Base-by-base conservation (phyloP, 2,797 vertebrate genomes). In the Spinus olivaceus region DNA sequence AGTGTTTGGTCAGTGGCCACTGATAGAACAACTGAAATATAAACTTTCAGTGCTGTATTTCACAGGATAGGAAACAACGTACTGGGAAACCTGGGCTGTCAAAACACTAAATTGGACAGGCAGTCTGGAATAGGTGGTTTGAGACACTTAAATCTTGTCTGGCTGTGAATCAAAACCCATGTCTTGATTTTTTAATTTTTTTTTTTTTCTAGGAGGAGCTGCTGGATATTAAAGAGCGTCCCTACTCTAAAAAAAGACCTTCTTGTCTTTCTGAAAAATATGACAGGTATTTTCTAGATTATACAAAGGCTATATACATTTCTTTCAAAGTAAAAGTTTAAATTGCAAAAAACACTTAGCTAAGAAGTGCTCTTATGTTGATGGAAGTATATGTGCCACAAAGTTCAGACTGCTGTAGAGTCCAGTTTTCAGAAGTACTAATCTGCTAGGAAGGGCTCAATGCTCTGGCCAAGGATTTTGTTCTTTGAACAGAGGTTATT, bases 261-360 rank as follows among this genome's bases (percentile, higher is more conserved):
- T 98, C 99, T 10, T 99, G 99, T 98, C 99, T 99, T 70, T 99
- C 98, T 63, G 98, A 99, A 86, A 99, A 99, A 98, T 99, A 99
- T 82, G 99, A 99, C 98, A 99, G 99, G 99, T 99, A 98, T 95
- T 91, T 82, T 76, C 33, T 81, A 60, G 9, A 12, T 81, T 71
- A 35, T 67, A 15, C 32, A 59, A 44, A 81, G 50, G 1, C 23
- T 69, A 1, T 27, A 42, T 28, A 3, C 0, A 3, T 35, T 66
- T 49, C 1, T 64, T 78, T 76, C 5, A 50, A 64, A 81, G 27
- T 17, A 16, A 1, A 74, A 81, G 24, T 32, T 66, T 35, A 60
- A 73, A 77, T 56, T 53, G 28, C 9, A 49, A 32, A 35, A 61
- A 69, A 1, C 3, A n/a, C 21, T 39, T 64, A 17, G 44, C 15